Percentiles rank a stretch among this genome's conserved stretches.
Conservation (phyloP, 2,888 invertebrate genomes). For the Ommatoiulus sabulosus region DNA sequence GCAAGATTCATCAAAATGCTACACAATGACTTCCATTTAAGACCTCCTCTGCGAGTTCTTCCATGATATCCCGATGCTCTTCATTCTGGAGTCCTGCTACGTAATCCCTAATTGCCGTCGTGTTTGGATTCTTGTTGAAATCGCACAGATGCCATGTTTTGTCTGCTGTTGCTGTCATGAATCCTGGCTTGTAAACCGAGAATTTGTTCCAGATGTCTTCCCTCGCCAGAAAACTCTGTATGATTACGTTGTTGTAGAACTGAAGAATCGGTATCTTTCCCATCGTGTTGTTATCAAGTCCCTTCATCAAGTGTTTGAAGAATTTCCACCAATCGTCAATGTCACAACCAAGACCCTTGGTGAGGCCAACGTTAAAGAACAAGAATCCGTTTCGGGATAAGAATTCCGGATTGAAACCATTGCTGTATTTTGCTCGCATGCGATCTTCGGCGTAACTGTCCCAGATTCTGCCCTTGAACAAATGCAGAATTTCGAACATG, state of each 20-base stretch:
- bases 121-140: not conserved
- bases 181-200: not conserved
- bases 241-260: not conserved
- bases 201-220: not conserved
- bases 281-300: not conserved
- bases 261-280: not conserved
- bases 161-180: not conserved
- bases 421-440: not conserved
- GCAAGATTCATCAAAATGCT: no score
- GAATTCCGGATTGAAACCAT: not conserved
- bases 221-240: not conserved
- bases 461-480: not conserved
- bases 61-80: not conserved
- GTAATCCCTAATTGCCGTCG: not conserved
- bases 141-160: not conserved
- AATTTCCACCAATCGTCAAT: not conserved
- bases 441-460: not conserved
- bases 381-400: not conserved
- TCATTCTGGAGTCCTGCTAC: not conserved
- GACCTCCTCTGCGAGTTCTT: not conserved
- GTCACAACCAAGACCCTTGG: not conserved
- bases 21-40: not conserved
- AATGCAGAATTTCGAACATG: not conserved
- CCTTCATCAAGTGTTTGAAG: not conserved
- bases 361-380: not conserved